Base-by-base conservation (phyloP, 2,888 invertebrate genomes). In the Dione juno region DNA sequence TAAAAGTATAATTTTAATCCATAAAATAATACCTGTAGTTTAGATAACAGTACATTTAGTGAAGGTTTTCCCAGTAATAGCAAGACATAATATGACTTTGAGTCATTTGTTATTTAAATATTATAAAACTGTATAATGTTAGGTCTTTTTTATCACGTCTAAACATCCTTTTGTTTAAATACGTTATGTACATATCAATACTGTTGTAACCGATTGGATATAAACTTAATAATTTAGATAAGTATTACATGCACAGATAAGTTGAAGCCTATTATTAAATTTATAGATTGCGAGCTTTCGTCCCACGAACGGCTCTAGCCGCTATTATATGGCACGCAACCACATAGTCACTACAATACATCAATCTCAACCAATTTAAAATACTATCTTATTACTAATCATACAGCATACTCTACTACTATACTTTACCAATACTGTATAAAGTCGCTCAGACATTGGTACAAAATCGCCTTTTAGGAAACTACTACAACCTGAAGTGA, bases 1-100 rank as follows among this genome's bases (percentile, higher is more conserved):
- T 57, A 40, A 37, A 57, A 57, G 13, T 57, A 16, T 19, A 57
- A 54, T 53, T 50, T 48, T 57, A 40, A 57, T 57, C 37, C 1
- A 11, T 0, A 40, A 11, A 40, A 57, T 57, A 57, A 53, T 37
- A 10, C 28, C 1, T 28, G 3, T 14, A n/a, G 10, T 48, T 48
- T n/a, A 53, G 28, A 54, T 54, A 54, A 16, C 10, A 37, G 37
- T 54, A 53, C 11, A 54, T 14, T 28, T 14, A 35, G 8, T 11
- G 11, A 37, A 16, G 57, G 57, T 57, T 57, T 57, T 57, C 37
- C 57, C 16, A 40, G 2, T 0, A 11, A 40, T 16, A 16, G 37
- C 3, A 11, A 37, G 11, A 40, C 16, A 2, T 40, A 57, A 48
- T 37, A 21, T 11, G 40, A 21, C 11, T 50, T 50, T 50, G 19